phyloP scores from a whole-genome alignment of 2,797 vertebrate genomes.

The Geotrypetes seraphini region DNA sequence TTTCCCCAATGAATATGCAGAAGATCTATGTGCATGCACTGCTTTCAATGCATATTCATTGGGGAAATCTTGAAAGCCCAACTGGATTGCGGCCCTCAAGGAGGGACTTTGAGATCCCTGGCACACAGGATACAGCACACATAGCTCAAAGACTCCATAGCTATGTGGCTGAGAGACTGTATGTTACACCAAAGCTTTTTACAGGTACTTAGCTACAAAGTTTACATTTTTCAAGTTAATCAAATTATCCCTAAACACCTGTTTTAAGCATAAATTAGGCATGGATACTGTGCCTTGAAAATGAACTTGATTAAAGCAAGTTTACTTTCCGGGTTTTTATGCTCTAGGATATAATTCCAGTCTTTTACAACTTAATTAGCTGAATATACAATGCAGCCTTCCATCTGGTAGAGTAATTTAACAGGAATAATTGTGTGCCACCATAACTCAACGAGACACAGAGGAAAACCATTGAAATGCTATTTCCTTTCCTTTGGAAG shows the following conservation, averaged over 20 bases:
- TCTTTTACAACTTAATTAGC: conserved; percentile 66
- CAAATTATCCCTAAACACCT: conserved; percentile 1
- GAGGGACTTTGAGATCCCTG: too few relatives aligned
- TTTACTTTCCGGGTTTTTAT: conserved; percentile 45
- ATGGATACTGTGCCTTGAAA: conserved; percentile 8
- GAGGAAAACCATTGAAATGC: conserved; percentile 80
- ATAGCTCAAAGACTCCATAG: too few relatives aligned
- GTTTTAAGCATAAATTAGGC: conserved; percentile 25
- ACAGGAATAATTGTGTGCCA: conserved; percentile 72
- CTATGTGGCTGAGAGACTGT: too few relatives aligned
- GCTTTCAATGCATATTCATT: too few relatives aligned
- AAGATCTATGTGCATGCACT: too few relatives aligned
- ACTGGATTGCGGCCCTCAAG: too few relatives aligned
- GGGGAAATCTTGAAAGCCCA: too few relatives aligned
- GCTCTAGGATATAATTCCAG: conserved; percentile 47
- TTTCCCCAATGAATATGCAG: too few relatives aligned
- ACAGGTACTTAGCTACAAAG: too few relatives aligned
- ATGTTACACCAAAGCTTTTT: too few relatives aligned
- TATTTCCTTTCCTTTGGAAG: conserved; percentile 84
- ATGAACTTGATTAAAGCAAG: conserved; percentile 34
- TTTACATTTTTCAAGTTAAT: conserved; percentile 19
- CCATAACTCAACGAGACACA: conserved; percentile 78
- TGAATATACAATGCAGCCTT: conserved; percentile 65
- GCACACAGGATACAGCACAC: too few relatives aligned
- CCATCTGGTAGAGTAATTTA: conserved; percentile 78